Conservation (phyloP, 2,797 vertebrate genomes). For the Petrocephalus sullivani region DNA sequence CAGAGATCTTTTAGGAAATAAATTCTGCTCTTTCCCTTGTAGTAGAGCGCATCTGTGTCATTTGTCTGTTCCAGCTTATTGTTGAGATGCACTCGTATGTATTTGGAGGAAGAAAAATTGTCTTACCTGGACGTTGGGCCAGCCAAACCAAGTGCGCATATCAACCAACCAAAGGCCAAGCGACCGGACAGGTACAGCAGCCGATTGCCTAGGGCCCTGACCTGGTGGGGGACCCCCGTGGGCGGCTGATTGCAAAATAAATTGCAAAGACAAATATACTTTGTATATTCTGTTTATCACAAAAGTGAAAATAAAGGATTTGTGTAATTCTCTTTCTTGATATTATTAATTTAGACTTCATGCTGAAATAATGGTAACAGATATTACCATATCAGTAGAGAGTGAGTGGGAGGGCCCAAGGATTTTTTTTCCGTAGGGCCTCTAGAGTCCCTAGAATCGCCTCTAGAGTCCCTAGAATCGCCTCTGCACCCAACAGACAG, state of each 20-base stretch:
- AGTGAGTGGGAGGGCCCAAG: background rate
- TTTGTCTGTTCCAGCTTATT: background rate
- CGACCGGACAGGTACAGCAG: background rate
- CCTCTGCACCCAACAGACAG: background rate
- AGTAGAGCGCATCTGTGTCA: background rate
- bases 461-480: background rate
- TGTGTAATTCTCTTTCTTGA: background rate
- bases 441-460: background rate
- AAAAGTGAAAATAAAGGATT: background rate
- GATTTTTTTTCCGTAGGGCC: background rate
- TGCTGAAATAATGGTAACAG: background rate
- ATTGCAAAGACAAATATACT: background rate
- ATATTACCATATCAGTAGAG: background rate
- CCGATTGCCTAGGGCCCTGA: background rate
- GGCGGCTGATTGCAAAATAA: background rate
- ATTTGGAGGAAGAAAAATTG: background rate
- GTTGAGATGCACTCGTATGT: background rate
- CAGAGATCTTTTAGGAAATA: background rate
- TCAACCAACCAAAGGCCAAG: background rate
- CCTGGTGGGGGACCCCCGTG: background rate
- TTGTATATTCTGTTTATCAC: background rate
- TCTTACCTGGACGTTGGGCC: background rate
- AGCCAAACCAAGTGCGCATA: background rate
- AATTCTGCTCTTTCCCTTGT: background rate
- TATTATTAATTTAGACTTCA: background rate